Evolutionary conservation across 2,797 vertebrate genomes (phyloP).

Genomic region (Pipistrellus pygmaeus): DNA sequence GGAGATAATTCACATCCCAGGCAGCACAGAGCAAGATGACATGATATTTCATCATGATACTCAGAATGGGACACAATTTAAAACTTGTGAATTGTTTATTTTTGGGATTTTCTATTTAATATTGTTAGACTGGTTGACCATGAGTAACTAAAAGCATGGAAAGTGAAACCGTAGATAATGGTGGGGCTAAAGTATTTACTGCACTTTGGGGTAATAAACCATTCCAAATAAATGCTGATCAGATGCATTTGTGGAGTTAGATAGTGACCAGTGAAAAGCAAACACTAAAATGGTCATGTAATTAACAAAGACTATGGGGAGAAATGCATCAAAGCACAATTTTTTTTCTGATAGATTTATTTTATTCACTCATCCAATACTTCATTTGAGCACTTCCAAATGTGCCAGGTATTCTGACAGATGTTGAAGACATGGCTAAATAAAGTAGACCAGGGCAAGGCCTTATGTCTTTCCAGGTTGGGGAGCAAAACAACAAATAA

Average conservation of each 20-base stretch:
- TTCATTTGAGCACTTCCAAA: background rate
- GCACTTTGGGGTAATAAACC: background rate
- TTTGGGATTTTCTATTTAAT: background rate
- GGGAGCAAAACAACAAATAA: background rate
- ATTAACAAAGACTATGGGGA: background rate
- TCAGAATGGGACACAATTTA: background rate
- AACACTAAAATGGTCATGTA: background rate
- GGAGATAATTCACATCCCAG: background rate
- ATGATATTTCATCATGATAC: background rate
- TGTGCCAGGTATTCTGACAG: background rate
- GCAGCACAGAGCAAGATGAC: background rate
- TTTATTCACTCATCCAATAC: background rate
- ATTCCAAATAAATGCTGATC: background rate
- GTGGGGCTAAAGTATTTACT: background rate
- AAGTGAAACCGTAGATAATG: background rate
- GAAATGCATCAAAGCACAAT: background rate
- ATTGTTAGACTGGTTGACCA: background rate
- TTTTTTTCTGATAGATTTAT: background rate
- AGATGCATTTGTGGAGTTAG: background rate
- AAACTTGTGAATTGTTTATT: background rate
- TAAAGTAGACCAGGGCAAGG: background rate
- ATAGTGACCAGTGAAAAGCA: background rate
- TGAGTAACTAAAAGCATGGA: background rate
- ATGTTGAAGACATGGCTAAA: background rate
- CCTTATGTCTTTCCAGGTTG: background rate